These are phyloP conservation scores for Xenotilapia longispinis DNA, from an alignment of 2,113 vertebrate species.

Conservation along the genomic window DNA sequence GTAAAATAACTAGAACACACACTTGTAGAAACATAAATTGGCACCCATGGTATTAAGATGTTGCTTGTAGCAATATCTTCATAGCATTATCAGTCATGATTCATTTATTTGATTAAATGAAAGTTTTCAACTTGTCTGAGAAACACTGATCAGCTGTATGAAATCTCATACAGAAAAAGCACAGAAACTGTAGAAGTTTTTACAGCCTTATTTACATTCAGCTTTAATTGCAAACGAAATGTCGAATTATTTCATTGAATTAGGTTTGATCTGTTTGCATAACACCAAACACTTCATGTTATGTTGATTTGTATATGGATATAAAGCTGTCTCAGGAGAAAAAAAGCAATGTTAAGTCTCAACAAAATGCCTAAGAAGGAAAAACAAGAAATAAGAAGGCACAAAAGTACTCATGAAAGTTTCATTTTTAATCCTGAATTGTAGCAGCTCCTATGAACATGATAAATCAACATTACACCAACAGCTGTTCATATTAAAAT, in stretches of 20 bases:
- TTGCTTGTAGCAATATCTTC: not conserved
- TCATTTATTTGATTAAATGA: not conserved
- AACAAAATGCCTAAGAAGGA: not conserved
- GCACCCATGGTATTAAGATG: not conserved
- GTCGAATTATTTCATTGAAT: not conserved
- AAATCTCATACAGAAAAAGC: not conserved
- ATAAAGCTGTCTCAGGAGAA: not conserved
- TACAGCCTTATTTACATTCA: not conserved
- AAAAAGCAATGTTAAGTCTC: not conserved
- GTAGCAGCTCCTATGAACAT: not conserved
- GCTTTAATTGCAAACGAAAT: not conserved
- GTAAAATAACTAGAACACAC: not conserved
- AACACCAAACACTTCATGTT: not conserved
- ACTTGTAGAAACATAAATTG: not conserved
- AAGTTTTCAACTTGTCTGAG: not conserved
- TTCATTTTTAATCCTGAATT: not conserved
- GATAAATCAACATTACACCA: not conserved
- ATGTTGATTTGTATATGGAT: not conserved
- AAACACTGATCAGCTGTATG: not conserved
- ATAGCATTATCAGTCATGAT: not conserved
- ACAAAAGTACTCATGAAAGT: not conserved
- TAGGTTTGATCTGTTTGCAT: not conserved
- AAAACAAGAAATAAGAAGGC: not conserved
- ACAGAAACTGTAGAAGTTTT: not conserved
- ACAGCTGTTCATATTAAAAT: not conserved